Percentiles rank a stretch among this genome's conserved stretches.
Conservation (phyloP, 1,140 invertebrate genomes). For the Nephila pilipes region DNA sequence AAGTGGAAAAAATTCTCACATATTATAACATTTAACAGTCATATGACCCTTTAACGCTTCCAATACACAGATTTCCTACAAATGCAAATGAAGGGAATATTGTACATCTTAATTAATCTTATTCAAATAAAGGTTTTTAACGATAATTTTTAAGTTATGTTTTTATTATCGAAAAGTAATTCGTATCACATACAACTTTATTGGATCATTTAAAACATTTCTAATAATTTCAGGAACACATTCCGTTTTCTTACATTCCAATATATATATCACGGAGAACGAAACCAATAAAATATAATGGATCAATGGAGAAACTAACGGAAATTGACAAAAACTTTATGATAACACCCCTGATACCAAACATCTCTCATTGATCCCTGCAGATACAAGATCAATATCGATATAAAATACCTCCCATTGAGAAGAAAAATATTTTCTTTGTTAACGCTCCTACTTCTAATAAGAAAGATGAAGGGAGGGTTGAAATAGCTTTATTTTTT, state of each 20-base stretch:
- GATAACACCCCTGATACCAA: constrained; percentile 28
- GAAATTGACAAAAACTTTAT: not conserved
- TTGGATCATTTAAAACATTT: not conserved
- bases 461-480: not conserved
- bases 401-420: constrained; percentile 21
- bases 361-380: not conserved
- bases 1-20: too few species aligned
- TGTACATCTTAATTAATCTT: too few species aligned
- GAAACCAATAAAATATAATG: not conserved
- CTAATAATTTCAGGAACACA: not conserved
- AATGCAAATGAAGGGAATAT: too few species aligned
- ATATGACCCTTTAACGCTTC: too few species aligned
- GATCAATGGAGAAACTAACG: not conserved
- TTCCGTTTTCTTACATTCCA: not conserved
- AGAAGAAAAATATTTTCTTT: constrained; percentile 48
- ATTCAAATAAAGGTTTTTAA: too few species aligned
- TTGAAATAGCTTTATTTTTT: not conserved
- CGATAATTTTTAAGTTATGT: too few species aligned
- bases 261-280: not conserved
- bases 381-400: constrained; percentile 6
- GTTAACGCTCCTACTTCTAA: constrained; percentile 22
- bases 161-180: too few species aligned
- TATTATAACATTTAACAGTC: too few species aligned
- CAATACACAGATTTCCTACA: too few species aligned
- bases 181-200: too few species aligned